Conservation (phyloP, 2,888 invertebrate species). For the Aquatica leii region DNA sequence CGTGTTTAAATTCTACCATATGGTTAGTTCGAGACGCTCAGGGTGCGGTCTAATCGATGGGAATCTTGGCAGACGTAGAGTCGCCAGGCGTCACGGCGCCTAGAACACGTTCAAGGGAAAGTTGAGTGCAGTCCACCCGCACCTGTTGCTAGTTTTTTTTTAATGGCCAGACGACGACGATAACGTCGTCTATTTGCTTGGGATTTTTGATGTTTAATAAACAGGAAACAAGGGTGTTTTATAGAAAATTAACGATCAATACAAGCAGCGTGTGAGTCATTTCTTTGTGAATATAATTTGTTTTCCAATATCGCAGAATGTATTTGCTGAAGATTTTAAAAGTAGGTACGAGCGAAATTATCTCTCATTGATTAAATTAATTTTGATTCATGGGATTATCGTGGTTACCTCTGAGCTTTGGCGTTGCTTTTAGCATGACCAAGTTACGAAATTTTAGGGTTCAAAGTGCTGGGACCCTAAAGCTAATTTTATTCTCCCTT, state of each 20-base stretch:
- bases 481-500: too few species aligned
- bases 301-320: too few species aligned
- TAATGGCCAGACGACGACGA: not conserved
- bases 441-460: too few species aligned
- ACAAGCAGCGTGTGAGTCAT: not conserved
- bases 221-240: conserved; percentile 3
- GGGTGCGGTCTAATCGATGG: conserved; percentile 45
- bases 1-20: too few species aligned
- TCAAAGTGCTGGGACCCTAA: too few species aligned
- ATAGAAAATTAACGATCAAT: not conserved
- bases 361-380: too few species aligned
- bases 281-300: not conserved
- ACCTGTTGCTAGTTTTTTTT: conserved; percentile 41
- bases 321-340: too few species aligned
- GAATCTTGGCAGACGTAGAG: conserved; percentile 46
- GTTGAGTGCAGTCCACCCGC: conserved; percentile 40
- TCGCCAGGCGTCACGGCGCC: conserved; percentile 45
- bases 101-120: conserved; percentile 35
- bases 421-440: too few species aligned
- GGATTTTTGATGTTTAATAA: conserved; percentile 2
- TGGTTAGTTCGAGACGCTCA: conserved; percentile 23
- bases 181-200: not conserved
- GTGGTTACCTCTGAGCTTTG: too few species aligned
- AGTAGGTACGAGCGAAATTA: too few species aligned
- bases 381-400: too few species aligned